Evolutionary conservation across 2,113 vertebrate species (phyloP).

Genomic region (Nicator chloris): DNA sequence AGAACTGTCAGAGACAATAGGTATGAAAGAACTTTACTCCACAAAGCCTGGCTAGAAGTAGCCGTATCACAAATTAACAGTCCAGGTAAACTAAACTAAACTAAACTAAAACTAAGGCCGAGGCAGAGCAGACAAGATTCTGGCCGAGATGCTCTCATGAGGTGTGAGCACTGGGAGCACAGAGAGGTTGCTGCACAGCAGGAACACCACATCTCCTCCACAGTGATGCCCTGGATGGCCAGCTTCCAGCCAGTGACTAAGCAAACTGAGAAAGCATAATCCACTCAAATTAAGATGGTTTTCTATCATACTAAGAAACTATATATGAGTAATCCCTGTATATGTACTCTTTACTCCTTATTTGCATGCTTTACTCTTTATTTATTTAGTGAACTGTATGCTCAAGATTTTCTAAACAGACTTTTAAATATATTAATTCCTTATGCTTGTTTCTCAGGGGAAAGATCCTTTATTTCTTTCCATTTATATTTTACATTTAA

Average conservation of each 20-base stretch:
- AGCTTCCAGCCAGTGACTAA: not conserved
- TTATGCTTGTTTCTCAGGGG: not conserved
- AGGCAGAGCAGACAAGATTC: not conserved
- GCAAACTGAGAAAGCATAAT: not conserved
- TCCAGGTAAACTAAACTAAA: not conserved
- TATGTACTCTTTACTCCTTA: not conserved
- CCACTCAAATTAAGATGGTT: not conserved
- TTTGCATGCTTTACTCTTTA: not conserved
- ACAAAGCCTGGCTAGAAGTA: not conserved
- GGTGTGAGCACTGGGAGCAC: fast-evolving
- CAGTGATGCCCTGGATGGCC: not conserved
- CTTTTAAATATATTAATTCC: not conserved
- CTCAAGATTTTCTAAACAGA: not conserved
- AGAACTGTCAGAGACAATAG: not conserved
- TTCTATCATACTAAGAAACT: not conserved
- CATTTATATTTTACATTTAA: not conserved
- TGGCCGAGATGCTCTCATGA: not conserved
- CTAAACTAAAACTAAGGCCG: no score
- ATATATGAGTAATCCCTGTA: not conserved
- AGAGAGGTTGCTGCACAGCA: not conserved
- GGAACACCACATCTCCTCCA: not conserved
- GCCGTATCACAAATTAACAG: not conserved
- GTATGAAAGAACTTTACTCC: not conserved
- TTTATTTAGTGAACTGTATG: not conserved
- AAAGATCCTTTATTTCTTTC: not conserved